Conservation (phyloP, 2,113 vertebrate species). For the Sitta europaea region DNA sequence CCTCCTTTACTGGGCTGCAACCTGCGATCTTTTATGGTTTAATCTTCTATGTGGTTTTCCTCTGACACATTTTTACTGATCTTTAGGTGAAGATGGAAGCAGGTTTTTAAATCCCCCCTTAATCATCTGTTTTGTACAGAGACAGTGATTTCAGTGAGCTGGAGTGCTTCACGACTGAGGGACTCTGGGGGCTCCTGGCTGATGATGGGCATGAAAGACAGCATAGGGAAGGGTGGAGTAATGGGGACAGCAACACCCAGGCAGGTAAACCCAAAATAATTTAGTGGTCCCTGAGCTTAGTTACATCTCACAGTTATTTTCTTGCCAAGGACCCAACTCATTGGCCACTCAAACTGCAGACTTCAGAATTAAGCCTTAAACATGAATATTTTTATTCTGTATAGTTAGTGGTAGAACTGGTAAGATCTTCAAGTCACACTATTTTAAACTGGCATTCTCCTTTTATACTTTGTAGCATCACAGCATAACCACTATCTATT, state of each 20-base stretch:
- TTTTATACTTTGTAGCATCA: neutral
- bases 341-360: neutral
- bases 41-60: neutral
- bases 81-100: neutral
- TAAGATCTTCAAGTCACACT: neutral
- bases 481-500: neutral
- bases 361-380: neutral
- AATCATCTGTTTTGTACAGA: neutral
- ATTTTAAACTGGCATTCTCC: neutral
- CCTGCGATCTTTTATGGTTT: neutral
- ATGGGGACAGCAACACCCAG: neutral
- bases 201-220: neutral
- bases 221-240: neutral
- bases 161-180: neutral
- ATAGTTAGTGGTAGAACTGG: neutral
- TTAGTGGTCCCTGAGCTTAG: neutral
- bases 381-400: neutral
- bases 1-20: neutral
- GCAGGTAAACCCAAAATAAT: neutral
- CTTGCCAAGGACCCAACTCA: neutral
- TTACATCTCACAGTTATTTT: neutral
- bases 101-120: neutral
- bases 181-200: neutral
- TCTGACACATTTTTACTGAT: neutral
- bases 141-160: neutral